A percentile compares a stretch with the other conserved stretches of the same genome.
Conservation (phyloP, 2,888 invertebrate genomes). For the Neelides folsomi region DNA sequence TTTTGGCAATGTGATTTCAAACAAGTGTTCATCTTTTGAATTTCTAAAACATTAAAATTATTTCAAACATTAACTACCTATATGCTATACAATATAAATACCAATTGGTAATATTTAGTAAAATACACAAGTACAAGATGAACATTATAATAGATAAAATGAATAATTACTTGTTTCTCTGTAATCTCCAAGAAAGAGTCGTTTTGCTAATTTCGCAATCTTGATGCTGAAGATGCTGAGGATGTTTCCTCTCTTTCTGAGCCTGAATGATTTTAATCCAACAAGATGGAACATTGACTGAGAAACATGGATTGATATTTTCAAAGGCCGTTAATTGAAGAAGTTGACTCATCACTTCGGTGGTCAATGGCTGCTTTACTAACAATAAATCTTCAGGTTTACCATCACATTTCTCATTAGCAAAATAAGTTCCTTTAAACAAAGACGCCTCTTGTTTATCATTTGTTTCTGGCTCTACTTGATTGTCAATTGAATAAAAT, state of each 20-base stretch:
- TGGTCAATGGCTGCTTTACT: conserved; percentile 14
- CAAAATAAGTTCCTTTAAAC: not conserved
- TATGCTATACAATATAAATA: conserved; percentile 1
- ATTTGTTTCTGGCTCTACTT: conserved; percentile 57
- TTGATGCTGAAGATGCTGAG: conserved; percentile 57
- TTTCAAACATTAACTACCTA: not conserved
- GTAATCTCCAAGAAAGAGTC: conserved; percentile 59
- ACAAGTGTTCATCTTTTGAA: conserved; percentile 84
- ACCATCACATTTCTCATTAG: conserved; percentile 3
- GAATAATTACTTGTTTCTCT: conserved; percentile 25
- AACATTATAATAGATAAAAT: not conserved
- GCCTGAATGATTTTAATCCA: conserved; percentile 89
- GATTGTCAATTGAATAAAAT: conserved; percentile 52
- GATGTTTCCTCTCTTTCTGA: conserved; percentile 74
- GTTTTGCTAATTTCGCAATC: conserved; percentile 25
- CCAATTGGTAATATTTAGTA: conserved; percentile 1
- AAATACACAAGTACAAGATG: not conserved
- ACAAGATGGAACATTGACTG: conserved; percentile 79
- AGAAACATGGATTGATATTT: conserved; percentile 53
- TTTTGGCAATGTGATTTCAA: conserved; percentile 72
- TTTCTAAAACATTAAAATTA: conserved; percentile 40
- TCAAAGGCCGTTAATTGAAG: conserved; percentile 66
- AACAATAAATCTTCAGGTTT: conserved; percentile 8
- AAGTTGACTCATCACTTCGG: conserved; percentile 39
- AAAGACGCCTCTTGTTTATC: conserved; percentile 37